phyloP scores from a whole-genome alignment of 2,113 vertebrate genomes.

The Mohoua ochrocephala region DNA sequence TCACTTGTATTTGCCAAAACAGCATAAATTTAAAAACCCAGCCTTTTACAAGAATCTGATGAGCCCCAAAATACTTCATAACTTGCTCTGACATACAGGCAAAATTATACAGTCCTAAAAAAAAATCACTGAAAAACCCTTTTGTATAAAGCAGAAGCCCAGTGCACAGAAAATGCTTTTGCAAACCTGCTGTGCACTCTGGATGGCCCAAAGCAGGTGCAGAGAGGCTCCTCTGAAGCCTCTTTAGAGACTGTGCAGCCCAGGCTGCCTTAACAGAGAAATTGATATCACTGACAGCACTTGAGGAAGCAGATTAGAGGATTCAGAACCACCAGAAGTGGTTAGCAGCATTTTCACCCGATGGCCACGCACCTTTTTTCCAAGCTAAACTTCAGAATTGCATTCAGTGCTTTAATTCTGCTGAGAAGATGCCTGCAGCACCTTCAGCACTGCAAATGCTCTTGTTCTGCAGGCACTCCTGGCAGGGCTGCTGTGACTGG shows the following conservation, averaged over 20 bases:
- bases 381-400: not conserved
- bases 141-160: not conserved
- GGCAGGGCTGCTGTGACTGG: not conserved
- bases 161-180: not conserved
- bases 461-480: not conserved
- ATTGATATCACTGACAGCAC: not conserved
- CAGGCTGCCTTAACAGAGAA: not conserved
- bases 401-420: not conserved
- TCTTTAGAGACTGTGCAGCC: not conserved
- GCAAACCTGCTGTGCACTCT: not conserved
- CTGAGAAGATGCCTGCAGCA: not conserved
- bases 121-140: not conserved
- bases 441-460: not conserved
- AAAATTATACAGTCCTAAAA: not conserved
- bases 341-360: not conserved
- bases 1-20: not conserved
- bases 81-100: not conserved
- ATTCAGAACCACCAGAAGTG: not conserved
- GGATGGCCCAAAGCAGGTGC: not conserved
- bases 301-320: not conserved
- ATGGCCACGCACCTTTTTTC: not conserved
- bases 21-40: not conserved
- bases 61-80: not conserved
- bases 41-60: not conserved
- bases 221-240: not conserved